Conservation (phyloP, 2,113 vertebrate genomes). For the Hymenochirus boettgeri region DNA sequence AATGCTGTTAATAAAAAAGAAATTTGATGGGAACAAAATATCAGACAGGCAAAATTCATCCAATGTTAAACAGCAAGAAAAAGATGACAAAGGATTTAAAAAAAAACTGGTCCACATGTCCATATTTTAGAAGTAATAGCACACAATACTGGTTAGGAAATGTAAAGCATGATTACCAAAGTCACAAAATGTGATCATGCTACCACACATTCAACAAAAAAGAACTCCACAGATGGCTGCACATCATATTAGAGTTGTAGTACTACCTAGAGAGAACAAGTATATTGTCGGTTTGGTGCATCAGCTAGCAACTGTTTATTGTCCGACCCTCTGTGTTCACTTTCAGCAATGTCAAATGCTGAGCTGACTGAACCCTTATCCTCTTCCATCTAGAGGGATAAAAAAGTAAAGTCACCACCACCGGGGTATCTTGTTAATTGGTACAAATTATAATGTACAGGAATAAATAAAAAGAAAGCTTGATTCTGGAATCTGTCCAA, state of each 20-base stretch:
- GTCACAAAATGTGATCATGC: conserved; percentile 27
- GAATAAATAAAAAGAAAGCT: too few relatives aligned
- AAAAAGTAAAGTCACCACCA: conserved; percentile 68
- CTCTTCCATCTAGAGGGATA: conserved; percentile 96
- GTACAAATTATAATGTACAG: too few relatives aligned
- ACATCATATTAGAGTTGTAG: conserved; percentile 54
- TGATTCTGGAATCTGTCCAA: too few relatives aligned
- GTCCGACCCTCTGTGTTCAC: conserved; percentile 93
- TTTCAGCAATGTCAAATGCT: conserved; percentile 97
- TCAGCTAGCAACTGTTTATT: conserved; percentile 91
- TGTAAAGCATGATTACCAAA: conserved; percentile 8
- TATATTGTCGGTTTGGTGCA: conserved; percentile 74
- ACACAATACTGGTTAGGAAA: conserved; percentile 18
- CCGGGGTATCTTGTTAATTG: background rate
- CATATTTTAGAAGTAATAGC: too few relatives aligned
- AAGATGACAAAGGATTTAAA: too few relatives aligned
- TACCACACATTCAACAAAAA: conserved; percentile 43
- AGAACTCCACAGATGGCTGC: conserved; percentile 43
- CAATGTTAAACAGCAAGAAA: too few relatives aligned
- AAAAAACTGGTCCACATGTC: too few relatives aligned
- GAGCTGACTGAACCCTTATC: conserved; percentile 93
- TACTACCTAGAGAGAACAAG: conserved; percentile 89
- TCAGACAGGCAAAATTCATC: too few relatives aligned
- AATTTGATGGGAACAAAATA: too few relatives aligned
- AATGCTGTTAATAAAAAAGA: too few relatives aligned